Evolutionary conservation across 2,797 vertebrate species (phyloP), one percentile per base, ranked within the genome.

Genomic region (Psittacula echo): DNA sequence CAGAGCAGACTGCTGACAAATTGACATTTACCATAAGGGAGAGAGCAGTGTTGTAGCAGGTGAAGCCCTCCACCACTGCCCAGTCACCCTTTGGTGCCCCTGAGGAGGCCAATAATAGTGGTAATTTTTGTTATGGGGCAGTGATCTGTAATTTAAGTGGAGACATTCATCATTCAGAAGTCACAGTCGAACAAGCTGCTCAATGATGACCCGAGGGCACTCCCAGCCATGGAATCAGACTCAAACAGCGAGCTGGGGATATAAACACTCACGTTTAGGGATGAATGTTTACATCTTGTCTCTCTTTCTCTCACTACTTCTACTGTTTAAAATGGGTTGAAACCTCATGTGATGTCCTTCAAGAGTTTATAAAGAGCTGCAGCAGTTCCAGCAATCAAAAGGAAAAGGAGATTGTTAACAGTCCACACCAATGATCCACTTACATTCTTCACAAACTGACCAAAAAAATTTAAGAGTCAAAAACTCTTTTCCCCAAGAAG

Each of bases 151-250:
- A 95, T 91, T 91, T 94, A 94, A 96, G 87, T n/a, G 85, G 67
- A 54, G 87, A 86, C 95, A 94, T 96, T 93, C 91, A 96, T 97
- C 94, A 94, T 91, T 84, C 79, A 91, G 85, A 67, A 94, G 87
- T 94, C 89, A 93, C 85, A 94, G 91, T 71, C 0, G 13, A 97
- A 90, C 70, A 93, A 91, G 80, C 74, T 94, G 93, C 91, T 90
- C 91, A 81, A 0, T 61, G 73, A 82, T 93, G 95, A 94, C 95
- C 91, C 6, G 29, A 73, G 95, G 93, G 94, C 94, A 93, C 83
- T 94, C 91, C 73, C 77, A 94, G 94, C 9, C 94, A 91, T 64
- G 66, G 84, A 94, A 86, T 42, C 54, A 87, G 85, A 66, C 47
- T 93, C 70, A 84, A 90, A 93, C 58, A 92, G 86, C 62, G 90